These are phyloP conservation scores for Hippocampus comes DNA, from an alignment of 2,113 vertebrate species.

Conservation along the genomic window DNA sequence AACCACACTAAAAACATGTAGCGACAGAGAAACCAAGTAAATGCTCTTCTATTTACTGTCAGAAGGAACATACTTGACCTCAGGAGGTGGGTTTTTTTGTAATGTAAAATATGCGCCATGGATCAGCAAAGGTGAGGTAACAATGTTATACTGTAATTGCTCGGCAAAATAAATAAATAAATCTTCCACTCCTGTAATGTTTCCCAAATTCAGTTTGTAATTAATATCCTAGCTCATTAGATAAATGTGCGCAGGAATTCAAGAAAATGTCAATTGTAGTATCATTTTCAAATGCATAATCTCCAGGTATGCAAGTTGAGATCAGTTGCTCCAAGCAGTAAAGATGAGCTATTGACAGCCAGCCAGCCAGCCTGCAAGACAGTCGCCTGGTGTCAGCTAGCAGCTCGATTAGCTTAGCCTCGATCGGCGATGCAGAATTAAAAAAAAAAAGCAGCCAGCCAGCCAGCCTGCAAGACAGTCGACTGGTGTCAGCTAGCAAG, in stretches of 20 bases:
- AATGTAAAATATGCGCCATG: too few species aligned
- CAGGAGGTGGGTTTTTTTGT: not conserved
- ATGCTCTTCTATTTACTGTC: not conserved
- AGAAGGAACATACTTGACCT: not conserved
- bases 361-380: constrained; percentile 26
- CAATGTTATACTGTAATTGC: too few species aligned
- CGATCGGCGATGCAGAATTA: constrained; percentile 36
- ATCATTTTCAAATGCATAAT: not conserved
- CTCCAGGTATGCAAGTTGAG: not conserved
- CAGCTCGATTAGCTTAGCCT: constrained; percentile 46
- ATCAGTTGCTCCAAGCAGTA: not conserved
- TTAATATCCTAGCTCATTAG: too few species aligned
- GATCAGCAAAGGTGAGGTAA: too few species aligned
- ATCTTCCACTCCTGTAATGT: too few species aligned
- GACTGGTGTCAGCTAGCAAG: constrained; percentile 27
- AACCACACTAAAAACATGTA: not conserved
- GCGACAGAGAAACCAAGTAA: not conserved
- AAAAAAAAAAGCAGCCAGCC: constrained; percentile 29
- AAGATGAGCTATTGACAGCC: not conserved
- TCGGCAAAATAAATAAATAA: too few species aligned
- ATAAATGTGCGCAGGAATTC: too few species aligned
- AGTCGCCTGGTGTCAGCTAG: constrained; percentile 3
- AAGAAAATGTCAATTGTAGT: too few species aligned
- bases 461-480: constrained; percentile 3
- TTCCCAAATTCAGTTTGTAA: too few species aligned